Evolutionary conservation across 2,888 invertebrate species (phyloP).

Genomic region (Troilus luridus): DNA sequence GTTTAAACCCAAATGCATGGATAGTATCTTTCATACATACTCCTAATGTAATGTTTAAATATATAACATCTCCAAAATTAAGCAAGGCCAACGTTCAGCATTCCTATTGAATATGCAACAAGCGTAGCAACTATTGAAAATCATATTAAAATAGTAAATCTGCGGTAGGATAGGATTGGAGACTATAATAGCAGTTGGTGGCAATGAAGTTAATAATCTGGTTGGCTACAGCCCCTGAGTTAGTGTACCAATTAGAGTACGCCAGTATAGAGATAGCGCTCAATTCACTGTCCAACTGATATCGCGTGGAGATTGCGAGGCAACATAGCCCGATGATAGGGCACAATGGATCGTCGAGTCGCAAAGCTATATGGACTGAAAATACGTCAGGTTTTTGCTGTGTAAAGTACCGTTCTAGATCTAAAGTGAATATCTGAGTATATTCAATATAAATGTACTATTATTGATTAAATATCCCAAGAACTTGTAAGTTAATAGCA

Average conservation of each 20-base stretch:
- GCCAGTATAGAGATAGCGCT: background rate
- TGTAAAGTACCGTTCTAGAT: too few species aligned
- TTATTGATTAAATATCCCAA: too few species aligned
- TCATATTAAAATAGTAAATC: conserved; percentile 25
- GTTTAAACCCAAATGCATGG: background rate
- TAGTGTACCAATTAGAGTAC: conserved; percentile 12
- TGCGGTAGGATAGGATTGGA: background rate
- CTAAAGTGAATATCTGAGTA: too few species aligned
- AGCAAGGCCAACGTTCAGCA: background rate
- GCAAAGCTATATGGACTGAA: background rate
- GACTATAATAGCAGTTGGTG: background rate
- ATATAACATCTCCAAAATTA: background rate
- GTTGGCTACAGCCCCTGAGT: background rate
- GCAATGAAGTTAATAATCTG: background rate
- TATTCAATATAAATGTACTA: too few species aligned
- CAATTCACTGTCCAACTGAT: background rate
- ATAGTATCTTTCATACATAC: background rate
- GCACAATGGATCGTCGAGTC: background rate
- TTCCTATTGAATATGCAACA: background rate
- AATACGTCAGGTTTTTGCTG: background rate
- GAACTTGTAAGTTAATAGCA: too few species aligned
- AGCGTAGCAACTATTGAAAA: background rate
- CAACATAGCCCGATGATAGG: background rate
- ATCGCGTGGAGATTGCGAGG: background rate
- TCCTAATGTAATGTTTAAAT: background rate